A percentile compares a stretch with the other conserved stretches of the same genome.
phyloP scores from a whole-genome alignment of 2,797 vertebrate genomes.

The Pterois miles region DNA sequence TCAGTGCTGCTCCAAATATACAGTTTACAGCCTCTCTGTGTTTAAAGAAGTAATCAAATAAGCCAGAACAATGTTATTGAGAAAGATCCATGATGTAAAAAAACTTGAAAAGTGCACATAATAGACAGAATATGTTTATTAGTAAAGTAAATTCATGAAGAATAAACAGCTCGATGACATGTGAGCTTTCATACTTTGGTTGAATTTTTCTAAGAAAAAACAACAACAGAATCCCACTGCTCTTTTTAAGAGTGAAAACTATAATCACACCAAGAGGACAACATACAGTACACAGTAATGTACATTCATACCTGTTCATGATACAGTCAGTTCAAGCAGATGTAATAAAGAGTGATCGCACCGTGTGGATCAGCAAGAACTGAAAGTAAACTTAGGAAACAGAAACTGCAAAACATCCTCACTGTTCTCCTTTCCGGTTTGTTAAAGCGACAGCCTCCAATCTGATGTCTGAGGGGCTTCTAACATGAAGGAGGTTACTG shows the following conservation, averaged over 20 bases:
- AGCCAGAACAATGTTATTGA: not conserved
- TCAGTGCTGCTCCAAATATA: not conserved
- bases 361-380: not conserved
- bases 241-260: not conserved
- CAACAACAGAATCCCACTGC: not conserved
- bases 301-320: slow-evolving; percentile 13
- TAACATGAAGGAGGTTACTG: not conserved
- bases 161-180: not conserved
- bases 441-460: not conserved
- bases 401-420: not conserved
- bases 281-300: not conserved
- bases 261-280: not conserved
- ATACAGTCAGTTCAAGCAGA: not conserved
- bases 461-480: not conserved
- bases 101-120: not conserved
- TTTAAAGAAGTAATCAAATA: not conserved
- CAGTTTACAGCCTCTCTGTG: not conserved
- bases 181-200: not conserved
- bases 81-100: not conserved
- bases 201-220: not conserved
- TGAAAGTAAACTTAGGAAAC: not conserved
- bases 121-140: not conserved
- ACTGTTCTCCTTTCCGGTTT: not conserved
- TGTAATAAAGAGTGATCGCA: not conserved
- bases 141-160: not conserved